Evolutionary conservation across 1,140 invertebrate species (phyloP).

Genomic region (Bombus turneri): DNA sequence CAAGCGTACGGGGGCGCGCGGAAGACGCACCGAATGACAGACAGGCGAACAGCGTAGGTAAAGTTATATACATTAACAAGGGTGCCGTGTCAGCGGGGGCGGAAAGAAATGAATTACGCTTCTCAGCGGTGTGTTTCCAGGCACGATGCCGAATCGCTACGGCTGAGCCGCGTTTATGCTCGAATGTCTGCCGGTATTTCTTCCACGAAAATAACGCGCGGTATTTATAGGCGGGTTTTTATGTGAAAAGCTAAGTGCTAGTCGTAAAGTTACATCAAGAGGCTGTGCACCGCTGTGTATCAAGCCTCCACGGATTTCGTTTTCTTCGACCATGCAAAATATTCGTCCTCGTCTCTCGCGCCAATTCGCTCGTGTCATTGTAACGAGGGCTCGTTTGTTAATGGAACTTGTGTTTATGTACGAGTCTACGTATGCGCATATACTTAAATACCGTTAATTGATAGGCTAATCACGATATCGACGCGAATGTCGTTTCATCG

Average conservation of each 20-base stretch:
- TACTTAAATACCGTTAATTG: conserved; percentile 21
- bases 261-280: conserved; percentile 73
- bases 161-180: conserved; percentile 31
- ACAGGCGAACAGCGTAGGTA: conserved; percentile 17
- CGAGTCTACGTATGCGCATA: neutral
- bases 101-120: conserved; percentile 59
- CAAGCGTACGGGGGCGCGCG: neutral
- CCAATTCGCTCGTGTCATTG: neutral
- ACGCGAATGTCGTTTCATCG: neutral
- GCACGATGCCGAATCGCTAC: conserved; percentile 3
- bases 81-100: neutral
- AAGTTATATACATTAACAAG: conserved; percentile 50
- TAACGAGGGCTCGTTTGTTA: neutral
- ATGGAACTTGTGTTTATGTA: neutral
- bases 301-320: conserved; percentile 17
- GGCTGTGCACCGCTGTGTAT: conserved; percentile 45
- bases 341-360: neutral
- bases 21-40: conserved; percentile 38
- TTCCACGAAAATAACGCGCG: conserved; percentile 69
- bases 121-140: conserved; percentile 41
- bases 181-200: conserved; percentile 61
- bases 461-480: conserved; percentile 17
- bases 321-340: conserved; percentile 12
- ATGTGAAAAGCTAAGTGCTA: conserved; percentile 69
- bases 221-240: conserved; percentile 75